These are phyloP conservation scores for Blastobasis adustella DNA, from an alignment of 2,888 invertebrate genomes.

Conservation along the genomic window DNA sequence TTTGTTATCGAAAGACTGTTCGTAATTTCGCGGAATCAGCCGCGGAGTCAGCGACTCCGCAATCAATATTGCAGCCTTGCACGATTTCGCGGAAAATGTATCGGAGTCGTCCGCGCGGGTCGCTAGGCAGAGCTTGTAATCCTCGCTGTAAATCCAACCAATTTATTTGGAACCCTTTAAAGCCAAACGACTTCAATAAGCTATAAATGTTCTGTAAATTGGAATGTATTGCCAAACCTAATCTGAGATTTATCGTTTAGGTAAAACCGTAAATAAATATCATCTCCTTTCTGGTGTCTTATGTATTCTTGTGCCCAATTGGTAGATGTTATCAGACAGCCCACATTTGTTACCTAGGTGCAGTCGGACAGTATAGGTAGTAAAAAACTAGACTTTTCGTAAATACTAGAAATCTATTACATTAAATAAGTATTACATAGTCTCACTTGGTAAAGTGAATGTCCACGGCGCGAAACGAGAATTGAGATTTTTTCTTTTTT, in stretches of 20 bases:
- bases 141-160: conserved; percentile 3
- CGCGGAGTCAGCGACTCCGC: conserved; percentile 14
- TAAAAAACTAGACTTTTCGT: too few species aligned
- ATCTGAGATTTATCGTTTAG: conserved; percentile 7
- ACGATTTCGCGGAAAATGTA: conserved; percentile 22
- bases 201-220: conserved; percentile 15
- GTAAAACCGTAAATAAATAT: too few species aligned
- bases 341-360: too few species aligned
- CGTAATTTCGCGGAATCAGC: conserved; percentile 7
- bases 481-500: too few species aligned
- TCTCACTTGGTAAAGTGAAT: too few species aligned
- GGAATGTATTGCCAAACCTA: conserved; percentile 12
- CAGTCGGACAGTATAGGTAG: too few species aligned
- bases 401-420: too few species aligned
- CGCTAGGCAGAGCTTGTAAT: conserved; percentile 10
- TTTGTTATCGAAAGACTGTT: not conserved
- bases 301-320: too few species aligned
- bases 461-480: too few species aligned
- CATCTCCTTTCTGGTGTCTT: too few species aligned
- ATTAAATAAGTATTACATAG: too few species aligned
- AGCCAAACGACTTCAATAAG: conserved; percentile 10
- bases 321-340: too few species aligned
- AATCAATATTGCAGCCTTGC: conserved; percentile 55
- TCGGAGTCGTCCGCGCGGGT: conserved; percentile 21
- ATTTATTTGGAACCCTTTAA: conserved; percentile 13